Conservation (phyloP, 64 coral and sea anemone species). For the Hydrozoanthus tunicans region DNA sequence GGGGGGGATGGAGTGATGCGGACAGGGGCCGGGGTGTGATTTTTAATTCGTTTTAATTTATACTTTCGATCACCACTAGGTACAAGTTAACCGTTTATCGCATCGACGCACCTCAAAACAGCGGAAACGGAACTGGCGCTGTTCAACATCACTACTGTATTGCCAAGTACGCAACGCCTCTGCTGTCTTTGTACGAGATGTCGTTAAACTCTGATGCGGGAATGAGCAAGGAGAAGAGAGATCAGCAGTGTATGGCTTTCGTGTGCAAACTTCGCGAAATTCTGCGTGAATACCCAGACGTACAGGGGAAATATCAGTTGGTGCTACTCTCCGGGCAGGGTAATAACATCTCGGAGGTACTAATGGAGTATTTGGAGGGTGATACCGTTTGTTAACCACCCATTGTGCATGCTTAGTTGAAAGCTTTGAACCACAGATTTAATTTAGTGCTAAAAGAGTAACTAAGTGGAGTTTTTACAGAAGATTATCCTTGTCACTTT, state of each 20-base stretch:
- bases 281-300: constrained; percentile 12
- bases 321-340: constrained; percentile 21
- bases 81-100: constrained; percentile 36
- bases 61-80: not conserved
- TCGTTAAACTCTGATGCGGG: constrained; percentile 34
- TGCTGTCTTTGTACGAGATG: constrained; percentile 33
- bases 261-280: constrained; percentile 27
- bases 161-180: constrained; percentile 3
- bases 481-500: no score
- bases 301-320: constrained; percentile 30
- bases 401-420: no score
- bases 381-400: constrained; percentile 4
- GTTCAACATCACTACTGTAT: constrained; percentile 22
- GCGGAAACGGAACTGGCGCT: not conserved
- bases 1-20: no score
- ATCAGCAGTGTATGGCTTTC: constrained; percentile 12
- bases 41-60: not conserved
- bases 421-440: no score
- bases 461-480: no score
- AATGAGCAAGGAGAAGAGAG: constrained; percentile 8
- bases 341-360: constrained; percentile 9
- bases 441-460: no score
- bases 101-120: constrained; percentile 9
- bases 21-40: no score
- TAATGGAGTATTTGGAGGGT: not conserved